phyloP scores from a whole-genome alignment of 2,797 vertebrate genomes.

The Pyrrhura leucotis region DNA sequence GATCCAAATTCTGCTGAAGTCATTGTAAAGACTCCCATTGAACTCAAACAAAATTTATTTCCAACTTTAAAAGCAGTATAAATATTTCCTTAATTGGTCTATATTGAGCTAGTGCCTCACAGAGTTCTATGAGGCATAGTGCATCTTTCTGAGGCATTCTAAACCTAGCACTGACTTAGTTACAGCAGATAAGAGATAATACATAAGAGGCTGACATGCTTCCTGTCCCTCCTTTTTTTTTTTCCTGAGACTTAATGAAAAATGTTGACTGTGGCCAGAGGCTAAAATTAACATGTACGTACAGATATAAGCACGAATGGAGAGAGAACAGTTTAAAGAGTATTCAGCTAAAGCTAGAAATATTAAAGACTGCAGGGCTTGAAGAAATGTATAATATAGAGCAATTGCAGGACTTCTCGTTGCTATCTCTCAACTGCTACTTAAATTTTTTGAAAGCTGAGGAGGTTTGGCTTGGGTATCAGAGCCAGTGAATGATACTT shows the following conservation, averaged over 20 bases:
- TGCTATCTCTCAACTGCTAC: neutral
- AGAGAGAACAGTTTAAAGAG: neutral
- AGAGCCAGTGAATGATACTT: neutral
- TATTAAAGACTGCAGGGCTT: neutral
- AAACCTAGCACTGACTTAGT: neutral
- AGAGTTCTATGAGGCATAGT: neutral
- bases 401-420: neutral
- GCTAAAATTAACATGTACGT: neutral
- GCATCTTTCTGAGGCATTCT: neutral
- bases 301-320: neutral
- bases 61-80: neutral
- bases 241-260: neutral
- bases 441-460: neutral
- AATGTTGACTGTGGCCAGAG: neutral
- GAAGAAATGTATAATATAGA: neutral
- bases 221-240: fast-evolving
- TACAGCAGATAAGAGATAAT: neutral
- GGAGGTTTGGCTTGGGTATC: neutral
- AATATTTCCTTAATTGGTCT: neutral
- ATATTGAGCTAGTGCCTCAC: neutral
- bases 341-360: neutral
- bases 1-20: neutral
- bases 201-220: neutral
- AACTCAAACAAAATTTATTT: neutral
- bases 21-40: neutral